Base-by-base conservation (phyloP, 2,888 invertebrate genomes). In the Mythimna albipuncta region DNA sequence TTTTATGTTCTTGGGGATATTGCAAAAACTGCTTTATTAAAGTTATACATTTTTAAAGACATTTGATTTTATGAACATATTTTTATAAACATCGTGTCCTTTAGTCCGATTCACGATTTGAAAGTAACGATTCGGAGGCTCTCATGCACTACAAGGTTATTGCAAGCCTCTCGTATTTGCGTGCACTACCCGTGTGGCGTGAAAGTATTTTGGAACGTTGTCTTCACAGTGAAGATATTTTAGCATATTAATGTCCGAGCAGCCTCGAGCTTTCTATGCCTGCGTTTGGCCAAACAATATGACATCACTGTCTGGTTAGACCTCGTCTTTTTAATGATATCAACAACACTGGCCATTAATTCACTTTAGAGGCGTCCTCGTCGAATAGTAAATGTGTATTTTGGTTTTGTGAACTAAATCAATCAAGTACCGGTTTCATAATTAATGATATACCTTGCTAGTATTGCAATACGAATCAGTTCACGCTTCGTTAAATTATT, bases 171-270 rank as follows among this genome's bases (percentile, higher is more conserved):
- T 89, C 88, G 88, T 90, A 91, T 91, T 93, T 88, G 93, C 93
- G 94, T 94, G 94, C 94, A 91, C 88, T 94, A 93, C 92, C 86
- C 89, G 91, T 92, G 89, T 91, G 91, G 90, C 91, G 95, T 95
- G 96, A 96, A 96, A 96, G 96, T 96, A 94, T 95, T 95, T 95
- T 86, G 93, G 91, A 91, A 88, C 92, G 91, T 89, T 91, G 91
- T 93, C 91, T 95, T 94, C 91, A 91, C 92, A 77, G 90, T 89
- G 87, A 92, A 93, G 90, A 94, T 93, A 93, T 93, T 93, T 95
- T 95, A 93, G 93, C 94, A 96, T 95, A 95, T 93, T 94, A 94
- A 95, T 94, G 91, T 87, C 79, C 83, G 83, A 90, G 86, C 87
- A 90, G 87, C 88, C 85, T 79, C 85, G 84, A 93, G 94, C 95